Evolutionary conservation across 2,113 vertebrate genomes (phyloP).

Genomic region (Antechinus flavipes): DNA sequence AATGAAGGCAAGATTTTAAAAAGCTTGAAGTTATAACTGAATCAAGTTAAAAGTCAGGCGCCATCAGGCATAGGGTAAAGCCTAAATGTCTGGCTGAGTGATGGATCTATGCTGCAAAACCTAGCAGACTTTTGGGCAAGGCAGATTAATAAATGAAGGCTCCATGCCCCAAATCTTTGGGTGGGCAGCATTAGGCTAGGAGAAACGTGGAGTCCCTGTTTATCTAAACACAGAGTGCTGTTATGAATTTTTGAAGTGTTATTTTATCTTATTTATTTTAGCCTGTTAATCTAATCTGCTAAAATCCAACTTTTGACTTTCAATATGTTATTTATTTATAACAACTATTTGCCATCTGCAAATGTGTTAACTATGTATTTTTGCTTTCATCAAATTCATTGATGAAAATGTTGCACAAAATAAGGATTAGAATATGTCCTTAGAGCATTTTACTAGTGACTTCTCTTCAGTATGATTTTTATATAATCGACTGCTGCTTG

Average conservation of each 20-base stretch:
- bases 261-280: not conserved
- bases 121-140: not conserved
- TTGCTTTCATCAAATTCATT: not conserved
- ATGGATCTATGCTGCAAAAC: not conserved
- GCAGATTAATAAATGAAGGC: not conserved
- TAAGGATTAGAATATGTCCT: not conserved
- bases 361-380: not conserved
- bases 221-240: not conserved
- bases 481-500: not conserved
- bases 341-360: not conserved
- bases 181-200: not conserved
- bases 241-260: not conserved
- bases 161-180: not conserved
- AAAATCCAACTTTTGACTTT: not conserved
- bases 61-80: not conserved
- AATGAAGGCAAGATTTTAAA: not conserved
- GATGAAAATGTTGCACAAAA: not conserved
- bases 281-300: not conserved
- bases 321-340: not conserved
- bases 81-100: not conserved
- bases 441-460: not conserved
- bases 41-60: not conserved
- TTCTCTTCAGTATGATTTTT: not conserved
- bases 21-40: not conserved
- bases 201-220: not conserved